Evolutionary conservation across 2,113 vertebrate genomes (phyloP).

Genomic region (Myxocyprinus asiaticus): DNA sequence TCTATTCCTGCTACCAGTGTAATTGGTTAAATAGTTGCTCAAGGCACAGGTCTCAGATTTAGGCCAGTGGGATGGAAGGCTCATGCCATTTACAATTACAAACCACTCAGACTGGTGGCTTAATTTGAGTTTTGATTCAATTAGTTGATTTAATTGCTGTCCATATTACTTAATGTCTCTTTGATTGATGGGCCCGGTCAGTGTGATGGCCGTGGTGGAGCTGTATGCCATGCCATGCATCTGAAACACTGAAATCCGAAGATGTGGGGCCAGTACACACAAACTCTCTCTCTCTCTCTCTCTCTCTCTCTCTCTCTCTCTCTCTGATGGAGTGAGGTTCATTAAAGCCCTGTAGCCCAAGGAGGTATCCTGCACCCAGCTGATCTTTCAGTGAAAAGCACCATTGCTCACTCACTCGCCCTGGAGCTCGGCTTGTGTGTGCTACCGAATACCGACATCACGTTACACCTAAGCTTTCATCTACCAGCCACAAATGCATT

Average conservation of each 20-base stretch:
- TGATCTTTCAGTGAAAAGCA: background rate
- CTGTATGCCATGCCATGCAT: slow-evolving; percentile 10
- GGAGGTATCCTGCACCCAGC: slow-evolving; percentile 33
- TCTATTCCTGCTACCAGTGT: slow-evolving; percentile 42
- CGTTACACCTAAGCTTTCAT: slow-evolving; percentile 5
- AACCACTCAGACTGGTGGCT: slow-evolving; percentile 48
- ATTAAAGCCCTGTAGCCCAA: slow-evolving; percentile 30
- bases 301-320: background rate
- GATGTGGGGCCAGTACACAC: background rate
- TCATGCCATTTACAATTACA: slow-evolving; percentile 48
- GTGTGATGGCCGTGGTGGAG: slow-evolving; percentile 11
- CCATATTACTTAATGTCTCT: slow-evolving; percentile 42
- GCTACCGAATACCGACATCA: too few relatives aligned
- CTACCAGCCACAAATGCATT: slow-evolving; percentile 18
- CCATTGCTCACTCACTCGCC: too few relatives aligned
- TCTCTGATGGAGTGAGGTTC: slow-evolving; percentile 1
- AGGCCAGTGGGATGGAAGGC: slow-evolving; percentile 43
- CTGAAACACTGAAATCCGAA: slow-evolving; percentile 9
- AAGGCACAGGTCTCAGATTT: slow-evolving; percentile 46
- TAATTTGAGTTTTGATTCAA: slow-evolving; percentile 52
- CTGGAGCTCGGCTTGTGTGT: too few relatives aligned
- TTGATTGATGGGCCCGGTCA: slow-evolving; percentile 49
- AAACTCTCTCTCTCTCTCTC: background rate
- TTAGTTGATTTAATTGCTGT: slow-evolving; percentile 51
- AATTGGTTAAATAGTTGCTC: slow-evolving; percentile 45